A percentile compares a stretch with the other conserved stretches of the same genome.
Evolutionary conservation across 64 coral and sea anemone genomes (phyloP).

Genomic region (Acropora yongei): DNA sequence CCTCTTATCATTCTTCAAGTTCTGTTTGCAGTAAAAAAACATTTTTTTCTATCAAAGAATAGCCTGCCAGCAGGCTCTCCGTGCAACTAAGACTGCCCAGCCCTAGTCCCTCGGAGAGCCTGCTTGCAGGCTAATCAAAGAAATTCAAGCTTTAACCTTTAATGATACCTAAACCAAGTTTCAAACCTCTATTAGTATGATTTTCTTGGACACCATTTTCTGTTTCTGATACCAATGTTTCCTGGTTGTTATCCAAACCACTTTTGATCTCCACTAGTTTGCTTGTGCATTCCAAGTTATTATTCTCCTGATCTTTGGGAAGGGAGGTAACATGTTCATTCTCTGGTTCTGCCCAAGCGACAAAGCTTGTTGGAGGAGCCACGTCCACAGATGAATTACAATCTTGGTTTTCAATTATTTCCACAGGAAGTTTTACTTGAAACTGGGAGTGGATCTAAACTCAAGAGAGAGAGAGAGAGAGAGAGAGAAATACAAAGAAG

Average conservation of each 20-base stretch:
- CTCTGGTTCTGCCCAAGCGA: conserved; percentile 36
- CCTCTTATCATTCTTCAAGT: too few species aligned
- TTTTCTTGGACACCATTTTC: not conserved
- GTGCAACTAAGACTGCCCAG: too few species aligned
- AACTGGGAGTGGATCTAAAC: conserved; percentile 21
- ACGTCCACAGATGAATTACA: not conserved
- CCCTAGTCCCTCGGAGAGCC: too few species aligned
- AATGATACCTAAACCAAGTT: not conserved
- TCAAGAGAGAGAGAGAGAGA: not conserved
- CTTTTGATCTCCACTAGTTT: not conserved
- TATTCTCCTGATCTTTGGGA: not conserved
- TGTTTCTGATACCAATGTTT: not conserved
- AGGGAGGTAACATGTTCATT: not conserved
- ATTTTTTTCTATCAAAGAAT: too few species aligned
- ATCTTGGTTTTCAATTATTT: not conserved
- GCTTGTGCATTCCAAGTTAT: not conserved
- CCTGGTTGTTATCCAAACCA: not conserved
- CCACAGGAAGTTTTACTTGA: not conserved
- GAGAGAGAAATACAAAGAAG: not conserved
- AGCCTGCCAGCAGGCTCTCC: too few species aligned
- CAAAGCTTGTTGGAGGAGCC: conserved; percentile 40
- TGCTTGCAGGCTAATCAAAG: too few species aligned
- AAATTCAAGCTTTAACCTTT: not conserved
- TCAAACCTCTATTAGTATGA: not conserved
- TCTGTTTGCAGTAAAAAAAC: too few species aligned